phyloP scores from a whole-genome alignment of 2,888 invertebrate genomes.

The Phaedon cochleariae region DNA sequence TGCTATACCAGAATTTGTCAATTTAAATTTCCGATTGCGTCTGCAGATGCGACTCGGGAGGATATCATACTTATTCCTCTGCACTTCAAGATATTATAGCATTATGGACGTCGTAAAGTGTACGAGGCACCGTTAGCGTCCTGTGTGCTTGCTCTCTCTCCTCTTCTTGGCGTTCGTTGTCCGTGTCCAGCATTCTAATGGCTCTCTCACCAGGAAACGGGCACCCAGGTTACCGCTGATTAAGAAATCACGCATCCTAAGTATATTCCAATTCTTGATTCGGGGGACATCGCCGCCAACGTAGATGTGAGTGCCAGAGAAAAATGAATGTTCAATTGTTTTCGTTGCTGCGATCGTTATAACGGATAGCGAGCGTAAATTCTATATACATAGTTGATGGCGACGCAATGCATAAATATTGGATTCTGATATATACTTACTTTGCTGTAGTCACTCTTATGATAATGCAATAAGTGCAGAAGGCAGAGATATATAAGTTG shows the following conservation, averaged over 20 bases:
- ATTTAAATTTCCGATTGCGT: no score
- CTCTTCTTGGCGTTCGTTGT: slow-evolving; percentile 15
- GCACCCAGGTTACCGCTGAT: slow-evolving; percentile 16
- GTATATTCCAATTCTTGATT: slow-evolving; percentile 32
- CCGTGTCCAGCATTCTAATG: slow-evolving; percentile 32
- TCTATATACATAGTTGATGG: no score
- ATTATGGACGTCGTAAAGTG: slow-evolving; percentile 33
- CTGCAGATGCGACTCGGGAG: no score
- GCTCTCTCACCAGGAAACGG: slow-evolving; percentile 25
- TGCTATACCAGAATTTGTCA: no score
- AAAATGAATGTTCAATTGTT: not conserved
- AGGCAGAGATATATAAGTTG: no score
- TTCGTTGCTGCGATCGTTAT: not conserved
- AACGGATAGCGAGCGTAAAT: not conserved
- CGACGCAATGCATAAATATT: no score
- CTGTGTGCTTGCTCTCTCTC: slow-evolving; percentile 45
- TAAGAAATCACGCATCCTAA: slow-evolving; percentile 15
- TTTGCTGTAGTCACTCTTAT: no score
- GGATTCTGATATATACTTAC: no score
- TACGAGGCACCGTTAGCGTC: slow-evolving; percentile 47
- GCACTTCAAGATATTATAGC: not conserved
- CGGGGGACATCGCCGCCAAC: slow-evolving; percentile 13
- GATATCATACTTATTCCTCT: no score
- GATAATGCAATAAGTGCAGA: no score
- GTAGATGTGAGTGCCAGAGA: not conserved